These are phyloP conservation scores for Hypotaenidia philippensis DNA, from an alignment of 2,797 vertebrate species.

Conservation along the genomic window DNA sequence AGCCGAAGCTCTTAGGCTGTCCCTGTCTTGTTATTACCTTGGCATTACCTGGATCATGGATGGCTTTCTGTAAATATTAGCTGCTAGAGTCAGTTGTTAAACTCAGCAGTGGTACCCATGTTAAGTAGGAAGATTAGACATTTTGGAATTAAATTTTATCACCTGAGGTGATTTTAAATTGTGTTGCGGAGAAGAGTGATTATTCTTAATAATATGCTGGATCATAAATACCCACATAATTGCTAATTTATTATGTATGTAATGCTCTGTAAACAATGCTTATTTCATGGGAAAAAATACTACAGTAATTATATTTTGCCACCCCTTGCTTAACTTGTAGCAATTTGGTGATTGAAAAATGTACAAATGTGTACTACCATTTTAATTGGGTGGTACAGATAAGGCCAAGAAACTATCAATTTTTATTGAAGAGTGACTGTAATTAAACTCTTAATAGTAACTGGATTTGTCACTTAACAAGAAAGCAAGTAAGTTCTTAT, in stretches of 20 bases:
- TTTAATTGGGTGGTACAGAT: conserved; percentile 64
- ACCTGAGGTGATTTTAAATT: neutral
- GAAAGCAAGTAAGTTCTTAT: conserved; percentile 50
- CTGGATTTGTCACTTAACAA: conserved; percentile 69
- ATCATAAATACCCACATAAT: neutral
- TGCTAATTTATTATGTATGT: neutral
- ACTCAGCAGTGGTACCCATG: neutral
- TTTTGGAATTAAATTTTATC: neutral
- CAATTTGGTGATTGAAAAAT: conserved; percentile 62
- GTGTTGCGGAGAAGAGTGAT: neutral
- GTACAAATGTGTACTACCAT: conserved; percentile 58
- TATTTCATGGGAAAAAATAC: neutral
- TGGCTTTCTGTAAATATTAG: neutral
- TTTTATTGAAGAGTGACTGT: conserved; percentile 69
- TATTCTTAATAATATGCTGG: neutral
- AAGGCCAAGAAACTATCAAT: conserved; percentile 73
- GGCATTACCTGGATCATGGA: neutral
- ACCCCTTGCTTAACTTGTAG: conserved; percentile 32
- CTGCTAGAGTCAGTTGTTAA: neutral
- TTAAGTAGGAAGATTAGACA: neutral
- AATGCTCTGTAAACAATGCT: neutral
- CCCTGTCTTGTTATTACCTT: neutral
- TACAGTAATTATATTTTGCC: conserved; percentile 7
- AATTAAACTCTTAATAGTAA: conserved; percentile 72
- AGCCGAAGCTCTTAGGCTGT: neutral